Base-by-base conservation (phyloP, 2,888 invertebrate genomes). In the Drosophila villosipedis region DNA sequence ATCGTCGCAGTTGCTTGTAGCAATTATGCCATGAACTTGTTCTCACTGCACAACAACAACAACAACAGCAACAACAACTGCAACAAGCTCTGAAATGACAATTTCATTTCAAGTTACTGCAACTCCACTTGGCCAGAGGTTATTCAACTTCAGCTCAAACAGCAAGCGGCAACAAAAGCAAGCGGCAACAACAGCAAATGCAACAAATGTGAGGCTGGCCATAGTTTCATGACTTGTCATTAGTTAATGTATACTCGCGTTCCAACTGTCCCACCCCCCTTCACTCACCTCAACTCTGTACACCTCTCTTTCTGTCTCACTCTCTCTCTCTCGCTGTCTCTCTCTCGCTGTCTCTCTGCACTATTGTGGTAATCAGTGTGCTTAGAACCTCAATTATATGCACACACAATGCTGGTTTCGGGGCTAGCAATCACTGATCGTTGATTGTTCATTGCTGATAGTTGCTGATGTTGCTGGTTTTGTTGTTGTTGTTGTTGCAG, bases 11-110 rank as follows among this genome's bases (percentile, higher is more conserved):
- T 59, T 43, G 76, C 57, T 82, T 75, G 85, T 82, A 75, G 90
- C 89, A 85, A 89, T 84, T 89, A 90, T 84, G 84, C 89, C 84
- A 72, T 90, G 84, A 84, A 84, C 84, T 84, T 84, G 84, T 84
- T 84, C 84, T 84, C 73, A 78, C 78, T 83, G 87, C 80, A 66
- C 70, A 73, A 58, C 73, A n/a, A 37, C 55, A 55, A 25, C 31
- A 50, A 16, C 19, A 76, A 60, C 73, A 33, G 3, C 54, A 54
- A 3, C 10, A 41, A 63, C 69, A 71, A 55, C 47, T 66, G 68
- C 80, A 83, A 65, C 72, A 76, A 67, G 84, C 81, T 87, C 76
- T 77, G 79, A 87, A 89, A 90, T 91, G 91, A 90, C 91, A 91
- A 91, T 91, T 90, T 91, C 79, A 88, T 84, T 87, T 80, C 76